These are phyloP conservation scores for Boleophthalmus pectinirostris DNA, from an alignment of 2,113 vertebrate genomes.

Conservation along the genomic window DNA sequence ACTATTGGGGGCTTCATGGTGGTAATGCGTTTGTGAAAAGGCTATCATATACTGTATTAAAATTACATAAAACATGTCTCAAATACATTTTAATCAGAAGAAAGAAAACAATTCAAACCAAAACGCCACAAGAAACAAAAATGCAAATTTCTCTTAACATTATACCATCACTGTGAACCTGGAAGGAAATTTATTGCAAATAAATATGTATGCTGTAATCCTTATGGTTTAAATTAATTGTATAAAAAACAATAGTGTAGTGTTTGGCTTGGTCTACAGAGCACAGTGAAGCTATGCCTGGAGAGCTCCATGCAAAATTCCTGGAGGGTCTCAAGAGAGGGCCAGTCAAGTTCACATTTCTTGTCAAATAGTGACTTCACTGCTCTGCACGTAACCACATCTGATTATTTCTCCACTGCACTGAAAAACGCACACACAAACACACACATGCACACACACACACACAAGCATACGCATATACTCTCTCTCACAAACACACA, in stretches of 20 bases:
- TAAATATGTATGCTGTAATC: conserved; percentile 30
- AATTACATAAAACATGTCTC: not conserved
- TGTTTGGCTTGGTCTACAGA: conserved; percentile 14
- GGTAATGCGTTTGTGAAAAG: not conserved
- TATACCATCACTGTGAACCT: not conserved
- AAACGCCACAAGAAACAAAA: too few relatives aligned
- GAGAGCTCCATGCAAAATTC: conserved; percentile 18
- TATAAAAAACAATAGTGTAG: conserved; percentile 1
- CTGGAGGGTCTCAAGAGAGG: conserved; percentile 44
- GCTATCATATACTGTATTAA: not conserved
- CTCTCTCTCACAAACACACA: conserved; percentile 31
- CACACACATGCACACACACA: conserved; percentile 33
- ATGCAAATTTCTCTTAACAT: not conserved
- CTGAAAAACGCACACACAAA: conserved; percentile 13
- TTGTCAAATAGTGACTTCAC: conserved; percentile 49
- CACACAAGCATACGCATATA: conserved; percentile 32
- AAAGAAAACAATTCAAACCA: not conserved
- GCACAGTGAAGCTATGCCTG: conserved; percentile 5
- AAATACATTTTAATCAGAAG: not conserved
- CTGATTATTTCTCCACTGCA: conserved; percentile 57
- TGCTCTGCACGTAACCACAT: conserved; percentile 50
- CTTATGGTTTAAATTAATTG: not conserved
- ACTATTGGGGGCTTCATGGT: too few relatives aligned
- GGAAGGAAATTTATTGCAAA: not conserved
- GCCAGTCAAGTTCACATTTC: conserved; percentile 58